These are phyloP conservation scores for Priocnemis perturbator DNA, from an alignment of 2,888 invertebrate species.

Conservation along the genomic window DNA sequence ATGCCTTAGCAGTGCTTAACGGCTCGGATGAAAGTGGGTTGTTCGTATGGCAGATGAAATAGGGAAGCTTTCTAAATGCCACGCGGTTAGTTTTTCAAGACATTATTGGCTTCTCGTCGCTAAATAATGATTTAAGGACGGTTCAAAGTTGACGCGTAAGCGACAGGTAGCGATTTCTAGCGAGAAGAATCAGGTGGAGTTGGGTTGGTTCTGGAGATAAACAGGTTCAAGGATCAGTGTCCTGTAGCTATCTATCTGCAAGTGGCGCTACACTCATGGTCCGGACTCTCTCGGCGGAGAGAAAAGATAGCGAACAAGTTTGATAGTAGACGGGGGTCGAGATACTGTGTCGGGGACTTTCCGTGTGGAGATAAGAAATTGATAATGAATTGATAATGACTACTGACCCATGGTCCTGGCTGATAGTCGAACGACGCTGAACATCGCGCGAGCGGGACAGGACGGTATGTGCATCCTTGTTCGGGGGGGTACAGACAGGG, in stretches of 20 bases:
- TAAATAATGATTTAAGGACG: too few relatives aligned
- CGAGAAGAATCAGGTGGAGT: conserved; percentile 43
- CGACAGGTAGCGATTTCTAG: conserved; percentile 34
- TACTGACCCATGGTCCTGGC: conserved; percentile 56
- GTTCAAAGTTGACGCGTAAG: not conserved
- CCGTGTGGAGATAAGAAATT: conserved; percentile 65
- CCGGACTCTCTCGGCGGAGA: not conserved
- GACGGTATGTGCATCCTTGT: conserved; percentile 67
- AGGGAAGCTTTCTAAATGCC: too few relatives aligned
- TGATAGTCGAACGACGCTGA: conserved; percentile 61
- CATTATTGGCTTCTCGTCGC: too few relatives aligned
- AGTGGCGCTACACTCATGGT: conserved; percentile 14
- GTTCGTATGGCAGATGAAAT: too few relatives aligned
- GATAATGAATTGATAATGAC: conserved; percentile 56
- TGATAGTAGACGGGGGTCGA: conserved; percentile 14
- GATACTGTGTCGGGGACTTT: conserved; percentile 56
- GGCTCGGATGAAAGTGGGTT: too few relatives aligned
- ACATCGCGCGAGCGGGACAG: conserved; percentile 51
- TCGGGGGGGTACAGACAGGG: conserved; percentile 58
- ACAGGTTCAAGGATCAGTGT: conserved; percentile 46
- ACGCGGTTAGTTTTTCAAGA: too few relatives aligned
- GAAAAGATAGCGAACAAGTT: conserved; percentile 24
- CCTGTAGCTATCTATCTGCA: conserved; percentile 32
- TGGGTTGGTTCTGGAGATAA: conserved; percentile 38
- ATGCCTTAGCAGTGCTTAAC: too few relatives aligned